Evolutionary conservation across 2,797 vertebrate genomes (phyloP), one percentile per base, ranked within the genome.

Genomic region (Merluccius polli): DNA sequence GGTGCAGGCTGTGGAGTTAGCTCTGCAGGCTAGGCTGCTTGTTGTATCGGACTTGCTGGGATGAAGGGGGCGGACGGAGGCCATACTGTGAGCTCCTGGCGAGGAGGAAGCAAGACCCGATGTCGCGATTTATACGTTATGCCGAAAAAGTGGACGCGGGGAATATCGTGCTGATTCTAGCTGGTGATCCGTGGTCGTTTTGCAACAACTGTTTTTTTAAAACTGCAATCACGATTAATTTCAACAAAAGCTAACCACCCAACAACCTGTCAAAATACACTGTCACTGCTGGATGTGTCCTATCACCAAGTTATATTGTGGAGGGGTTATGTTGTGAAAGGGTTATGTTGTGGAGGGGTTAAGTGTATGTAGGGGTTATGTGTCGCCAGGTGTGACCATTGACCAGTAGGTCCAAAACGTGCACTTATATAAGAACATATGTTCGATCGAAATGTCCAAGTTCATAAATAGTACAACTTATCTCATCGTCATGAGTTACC

Each of bases 61-160:
- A 86, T 78, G 89, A 90, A 91, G 90, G 92, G 90, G 92, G 90
- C 90, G 91, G 90, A 91, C 87, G 91, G 91, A 94, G 94, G 93
- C 94, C 93, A 94, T 93, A 93, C 87, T 76, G 87, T 2, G 78
- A 84, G 83, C 76, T 84, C 78, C 75, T 73, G 85, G 84, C 83
- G 81, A 84, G 38, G 38, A 41, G 8, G 38, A 44, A 16, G 2
- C 3, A n/a, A 16, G 30, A 59, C 6, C 74, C n/a, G n/a, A n/a
- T n/a, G n/a, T 74, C 4, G n/a, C 16, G 12, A 10, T 9, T 29
- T 16, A 44, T 48, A 48, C 30, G 10, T 16, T 15, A 9, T 16
- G 31, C 18, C 13, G 24, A 13, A 11, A 16, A 44, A 15, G 41
- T 35, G 33, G 33, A 35, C 33, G 41, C 16, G 44, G n/a, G 27